Base-by-base conservation (phyloP, 2,797 vertebrate species). In the Otus scops region DNA sequence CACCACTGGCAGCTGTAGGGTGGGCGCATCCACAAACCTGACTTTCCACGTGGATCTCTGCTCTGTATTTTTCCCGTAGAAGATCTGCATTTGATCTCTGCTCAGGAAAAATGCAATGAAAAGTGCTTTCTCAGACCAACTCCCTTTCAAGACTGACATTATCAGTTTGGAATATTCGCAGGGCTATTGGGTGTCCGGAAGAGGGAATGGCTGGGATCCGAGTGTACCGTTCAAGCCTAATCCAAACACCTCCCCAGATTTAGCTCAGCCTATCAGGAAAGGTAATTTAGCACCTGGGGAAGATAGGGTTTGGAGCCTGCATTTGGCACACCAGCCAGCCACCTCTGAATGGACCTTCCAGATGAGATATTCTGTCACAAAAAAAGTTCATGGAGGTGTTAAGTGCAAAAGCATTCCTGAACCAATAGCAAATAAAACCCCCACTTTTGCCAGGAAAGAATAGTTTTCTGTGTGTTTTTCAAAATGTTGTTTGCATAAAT, bases 391-490 rank as follows among this genome's bases (percentile, higher is more conserved):
- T 10, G 15, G 95, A 97, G 90, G 95, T 97, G 96, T 95, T 96
- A 97, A 97, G 95, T 95, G 88, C 91, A 97, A 97, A 97, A 97
- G 97, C 97, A 97, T 95, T 96, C 91, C 94, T 86, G 74, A 92
- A 89, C 20, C 43, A 76, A 79, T 9, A 71, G 38, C 54, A 79
- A 80, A 75, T 28, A 41, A 36, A 64, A 77, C n/a, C 2, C 7
- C 16, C 17, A 71, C 78, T 89, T 93, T 91, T 92, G 15, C 45
- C 87, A 71, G 69, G 75, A 83, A 79, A 91, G 28, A 67, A 65
- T 36, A 47, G 12, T 51, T 83, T 88, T 86, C 53, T 95, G 30
- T 78, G 11, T 43, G n/a, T 38, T 71, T 94, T 95, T 95, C 63
- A 94, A 94, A 97, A 82, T 79, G 34, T 51, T n/a, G 45, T 70